Evolutionary conservation across 2,888 invertebrate genomes (phyloP).

Genomic region (Protodeltote pygarga): DNA sequence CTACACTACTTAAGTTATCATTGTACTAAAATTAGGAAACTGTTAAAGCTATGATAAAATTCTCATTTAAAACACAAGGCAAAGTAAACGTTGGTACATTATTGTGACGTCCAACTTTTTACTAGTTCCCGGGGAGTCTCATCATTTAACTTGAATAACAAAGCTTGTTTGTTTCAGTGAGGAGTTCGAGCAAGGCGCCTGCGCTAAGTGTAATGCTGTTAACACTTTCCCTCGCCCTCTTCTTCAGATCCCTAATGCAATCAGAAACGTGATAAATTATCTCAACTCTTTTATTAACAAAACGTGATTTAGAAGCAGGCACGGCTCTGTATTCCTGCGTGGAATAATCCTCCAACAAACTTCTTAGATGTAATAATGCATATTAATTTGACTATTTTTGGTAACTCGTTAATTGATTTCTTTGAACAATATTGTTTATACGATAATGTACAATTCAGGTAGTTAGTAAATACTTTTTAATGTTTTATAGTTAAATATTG

Average conservation of each 20-base stretch:
- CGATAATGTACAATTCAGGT: slow-evolving; percentile 48
- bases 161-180: slow-evolving; percentile 78
- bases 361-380: slow-evolving; percentile 25
- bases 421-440: slow-evolving; percentile 25
- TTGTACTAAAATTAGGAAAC: no score
- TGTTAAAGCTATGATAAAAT: background rate
- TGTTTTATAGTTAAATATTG: slow-evolving; percentile 55
- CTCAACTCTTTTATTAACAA: slow-evolving; percentile 69
- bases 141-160: slow-evolving; percentile 54
- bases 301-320: slow-evolving; percentile 67
- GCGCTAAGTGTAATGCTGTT: slow-evolving; percentile 75
- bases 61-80: background rate
- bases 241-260: slow-evolving; percentile 70
- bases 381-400: slow-evolving; percentile 33
- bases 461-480: slow-evolving; percentile 53
- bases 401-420: slow-evolving; percentile 20
- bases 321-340: slow-evolving; percentile 47
- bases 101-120: slow-evolving; percentile 46
- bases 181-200: slow-evolving; percentile 72
- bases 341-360: slow-evolving; percentile 40
- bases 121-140: slow-evolving; percentile 34
- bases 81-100: slow-evolving; percentile 35
- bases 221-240: slow-evolving; percentile 73
- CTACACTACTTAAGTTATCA: no score
- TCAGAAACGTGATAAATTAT: slow-evolving; percentile 84